phyloP scores from a whole-genome alignment of 92 coral and sea anemone genomes.

The Phymanthus crucifer region DNA sequence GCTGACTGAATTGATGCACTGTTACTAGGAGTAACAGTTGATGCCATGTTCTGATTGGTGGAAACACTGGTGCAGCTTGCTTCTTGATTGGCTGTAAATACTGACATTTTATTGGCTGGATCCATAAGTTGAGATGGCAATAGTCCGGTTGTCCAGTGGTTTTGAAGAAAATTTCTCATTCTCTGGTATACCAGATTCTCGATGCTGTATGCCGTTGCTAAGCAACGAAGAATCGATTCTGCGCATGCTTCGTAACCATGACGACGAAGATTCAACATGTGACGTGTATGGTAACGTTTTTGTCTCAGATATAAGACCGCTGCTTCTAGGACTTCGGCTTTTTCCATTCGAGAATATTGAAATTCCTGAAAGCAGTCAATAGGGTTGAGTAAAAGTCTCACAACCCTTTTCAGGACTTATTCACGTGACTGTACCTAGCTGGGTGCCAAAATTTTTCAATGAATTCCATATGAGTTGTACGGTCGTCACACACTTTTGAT shows the following conservation, averaged over 20 bases:
- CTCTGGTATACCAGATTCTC: not conserved
- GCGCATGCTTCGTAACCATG: slow-evolving; percentile 28
- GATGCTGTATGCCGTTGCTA: slow-evolving; percentile 9
- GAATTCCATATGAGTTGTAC: no score
- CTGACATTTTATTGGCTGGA: not conserved
- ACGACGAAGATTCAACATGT: not conserved
- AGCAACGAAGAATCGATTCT: slow-evolving; percentile 6
- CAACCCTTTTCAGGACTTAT: no score
- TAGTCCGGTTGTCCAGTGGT: slow-evolving; percentile 12
- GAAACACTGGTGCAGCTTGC: not conserved
- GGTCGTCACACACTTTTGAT: no score
- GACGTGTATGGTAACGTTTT: not conserved
- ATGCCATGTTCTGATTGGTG: not conserved
- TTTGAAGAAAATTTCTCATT: slow-evolving; percentile 4
- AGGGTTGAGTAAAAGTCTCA: not conserved
- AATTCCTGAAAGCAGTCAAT: slow-evolving; percentile 22
- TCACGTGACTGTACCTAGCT: no score
- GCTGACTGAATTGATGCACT: not conserved
- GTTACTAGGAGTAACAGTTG: not conserved
- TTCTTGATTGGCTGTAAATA: not conserved
- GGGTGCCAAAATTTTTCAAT: no score
- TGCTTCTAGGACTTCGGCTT: slow-evolving; percentile 31
- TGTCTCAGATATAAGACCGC: slow-evolving; percentile 20
- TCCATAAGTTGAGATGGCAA: not conserved
- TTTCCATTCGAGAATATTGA: slow-evolving; percentile 31